Evolutionary conservation across 2,797 vertebrate species (phyloP).

Genomic region (Helostoma temminkii): DNA sequence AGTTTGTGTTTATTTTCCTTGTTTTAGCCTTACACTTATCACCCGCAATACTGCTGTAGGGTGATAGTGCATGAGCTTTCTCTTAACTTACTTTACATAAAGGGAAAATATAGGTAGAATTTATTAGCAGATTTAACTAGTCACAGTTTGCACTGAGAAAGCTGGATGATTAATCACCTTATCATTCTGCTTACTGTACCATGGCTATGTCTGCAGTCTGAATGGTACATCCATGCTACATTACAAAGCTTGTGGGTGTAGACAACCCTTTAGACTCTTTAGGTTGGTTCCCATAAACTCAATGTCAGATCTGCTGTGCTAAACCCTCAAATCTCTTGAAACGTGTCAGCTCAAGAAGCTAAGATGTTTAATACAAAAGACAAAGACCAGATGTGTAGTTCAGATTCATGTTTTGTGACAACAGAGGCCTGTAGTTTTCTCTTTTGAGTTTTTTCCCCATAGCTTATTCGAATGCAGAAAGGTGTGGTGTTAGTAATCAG

Average conservation of each 20-base stretch:
- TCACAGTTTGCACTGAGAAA: no score
- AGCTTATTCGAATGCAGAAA: constrained; percentile 33
- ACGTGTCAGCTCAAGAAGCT: constrained; percentile 3
- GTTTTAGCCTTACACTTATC: no score
- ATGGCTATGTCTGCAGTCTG: not conserved
- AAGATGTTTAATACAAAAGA: constrained; percentile 16
- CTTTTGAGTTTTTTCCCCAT: constrained; percentile 29
- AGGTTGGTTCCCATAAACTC: constrained; percentile 12
- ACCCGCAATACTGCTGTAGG: no score
- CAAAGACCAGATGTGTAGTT: constrained; percentile 22
- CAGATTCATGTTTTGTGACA: not conserved
- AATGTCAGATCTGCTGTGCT: constrained; percentile 8
- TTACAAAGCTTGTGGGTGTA: constrained; percentile 3
- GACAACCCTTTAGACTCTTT: not conserved
- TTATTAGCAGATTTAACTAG: no score
- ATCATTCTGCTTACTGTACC: not conserved
- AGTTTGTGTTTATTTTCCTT: no score
- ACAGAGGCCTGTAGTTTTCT: constrained; percentile 28
- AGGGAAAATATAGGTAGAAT: no score
- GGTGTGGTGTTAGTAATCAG: constrained; percentile 73
- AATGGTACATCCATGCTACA: not conserved
- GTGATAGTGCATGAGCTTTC: no score
- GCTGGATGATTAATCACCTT: no score
- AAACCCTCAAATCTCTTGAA: constrained; percentile 3
- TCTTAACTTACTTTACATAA: no score